Evolutionary conservation across 2,888 invertebrate species (phyloP).

Genomic region (Cerceris rybyensis): DNA sequence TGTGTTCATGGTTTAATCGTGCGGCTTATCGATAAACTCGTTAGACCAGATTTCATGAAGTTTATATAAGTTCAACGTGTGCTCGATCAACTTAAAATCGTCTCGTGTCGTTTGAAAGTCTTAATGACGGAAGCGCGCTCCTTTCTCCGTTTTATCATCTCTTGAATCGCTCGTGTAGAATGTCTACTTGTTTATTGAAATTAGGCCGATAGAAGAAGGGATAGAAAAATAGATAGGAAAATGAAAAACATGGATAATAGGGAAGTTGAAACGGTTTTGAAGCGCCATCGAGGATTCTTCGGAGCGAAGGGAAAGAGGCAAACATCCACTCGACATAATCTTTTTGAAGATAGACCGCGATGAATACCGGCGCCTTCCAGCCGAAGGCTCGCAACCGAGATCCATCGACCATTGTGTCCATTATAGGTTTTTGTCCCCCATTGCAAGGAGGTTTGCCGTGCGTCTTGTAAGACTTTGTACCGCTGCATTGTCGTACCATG

Average conservation of each 20-base stretch:
- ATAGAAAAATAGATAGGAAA: no score
- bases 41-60: constrained; percentile 46
- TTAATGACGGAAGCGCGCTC: not conserved
- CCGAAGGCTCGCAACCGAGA: constrained; percentile 56
- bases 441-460: constrained; percentile 60
- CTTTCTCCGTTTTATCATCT: not conserved
- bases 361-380: constrained; percentile 68
- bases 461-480: constrained; percentile 62
- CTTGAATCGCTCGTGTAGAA: no score
- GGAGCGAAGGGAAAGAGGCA: constrained; percentile 52
- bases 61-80: constrained; percentile 31
- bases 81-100: not conserved
- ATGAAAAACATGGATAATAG: not conserved
- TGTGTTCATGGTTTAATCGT: constrained; percentile 23
- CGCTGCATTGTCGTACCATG: constrained; percentile 60
- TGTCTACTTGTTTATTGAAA: no score
- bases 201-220: no score
- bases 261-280: not conserved
- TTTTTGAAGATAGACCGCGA: constrained; percentile 63
- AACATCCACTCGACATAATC: constrained; percentile 74
- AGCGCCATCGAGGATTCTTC: constrained; percentile 2
- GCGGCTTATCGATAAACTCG: constrained; percentile 38
- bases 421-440: constrained; percentile 69
- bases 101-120: no score
- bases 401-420: constrained; percentile 71